These are phyloP conservation scores for Cyprinodon variegatus DNA, from an alignment of 2,113 vertebrate genomes.

Conservation along the genomic window DNA sequence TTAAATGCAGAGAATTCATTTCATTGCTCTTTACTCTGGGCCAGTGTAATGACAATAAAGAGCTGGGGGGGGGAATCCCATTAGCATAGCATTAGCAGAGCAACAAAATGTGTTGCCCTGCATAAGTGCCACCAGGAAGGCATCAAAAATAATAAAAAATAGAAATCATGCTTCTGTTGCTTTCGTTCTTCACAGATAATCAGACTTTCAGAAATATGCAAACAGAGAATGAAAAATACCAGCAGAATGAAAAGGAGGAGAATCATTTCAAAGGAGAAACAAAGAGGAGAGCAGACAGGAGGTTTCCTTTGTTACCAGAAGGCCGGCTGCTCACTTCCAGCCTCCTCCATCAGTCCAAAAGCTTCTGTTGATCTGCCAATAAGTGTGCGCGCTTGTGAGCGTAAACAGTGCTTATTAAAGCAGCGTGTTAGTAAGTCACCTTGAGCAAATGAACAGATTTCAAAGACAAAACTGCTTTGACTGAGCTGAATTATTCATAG, in stretches of 20 bases:
- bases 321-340: constrained; percentile 43
- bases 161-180: constrained; percentile 22
- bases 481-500: constrained; percentile 55
- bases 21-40: too few relatives aligned
- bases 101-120: constrained; percentile 32
- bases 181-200: constrained; percentile 18
- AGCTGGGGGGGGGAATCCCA: background rate
- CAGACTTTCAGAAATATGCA: constrained; percentile 14
- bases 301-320: constrained; percentile 53
- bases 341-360: constrained; percentile 32
- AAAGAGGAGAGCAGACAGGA: constrained; percentile 9
- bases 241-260: background rate
- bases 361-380: constrained; percentile 16
- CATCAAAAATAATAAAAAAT: background rate
- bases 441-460: constrained; percentile 51
- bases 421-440: constrained; percentile 69
- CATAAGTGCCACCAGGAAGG: constrained; percentile 5
- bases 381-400: constrained; percentile 29
- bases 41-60: too few relatives aligned
- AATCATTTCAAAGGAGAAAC: background rate
- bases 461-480: constrained; percentile 7
- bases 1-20: too few relatives aligned
- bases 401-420: constrained; percentile 46
- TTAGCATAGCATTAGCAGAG: constrained; percentile 51
- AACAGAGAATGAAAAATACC: constrained; percentile 18